Percentiles rank a stretch among this genome's conserved stretches.
These are phyloP conservation scores for Heliconius ismenius DNA, from an alignment of 2,888 invertebrate species.

Conservation along the genomic window DNA sequence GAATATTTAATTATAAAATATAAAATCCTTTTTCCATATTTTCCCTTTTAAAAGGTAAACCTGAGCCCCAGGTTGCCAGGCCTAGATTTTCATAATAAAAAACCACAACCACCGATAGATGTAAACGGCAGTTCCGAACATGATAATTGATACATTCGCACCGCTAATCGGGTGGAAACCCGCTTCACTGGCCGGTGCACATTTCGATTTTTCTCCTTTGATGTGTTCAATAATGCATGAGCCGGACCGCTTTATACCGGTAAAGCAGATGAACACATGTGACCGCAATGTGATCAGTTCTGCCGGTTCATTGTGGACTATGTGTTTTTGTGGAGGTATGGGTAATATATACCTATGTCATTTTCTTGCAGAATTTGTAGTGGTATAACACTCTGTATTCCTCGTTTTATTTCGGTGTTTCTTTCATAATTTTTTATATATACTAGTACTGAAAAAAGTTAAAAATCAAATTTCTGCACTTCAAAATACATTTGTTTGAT, in stretches of 20 bases:
- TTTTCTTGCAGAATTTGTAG: background rate
- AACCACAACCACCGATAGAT: conserved; percentile 19
- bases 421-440: background rate
- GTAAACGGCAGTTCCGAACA: conserved; percentile 41
- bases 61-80: background rate
- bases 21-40: background rate
- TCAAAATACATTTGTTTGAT: too few species aligned
- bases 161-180: conserved; percentile 76
- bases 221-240: conserved; percentile 81
- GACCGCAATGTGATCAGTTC: conserved; percentile 32
- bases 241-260: conserved; percentile 58
- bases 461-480: too few species aligned
- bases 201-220: conserved; percentile 82
- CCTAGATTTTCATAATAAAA: conserved; percentile 15
- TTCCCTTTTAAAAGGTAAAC: background rate
- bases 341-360: background rate
- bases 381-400: background rate
- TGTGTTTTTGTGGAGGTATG: background rate
- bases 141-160: conserved; percentile 75
- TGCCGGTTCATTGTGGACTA: conserved; percentile 19
- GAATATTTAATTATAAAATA: conserved; percentile 6
- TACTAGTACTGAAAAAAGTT: too few species aligned
- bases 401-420: background rate
- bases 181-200: conserved; percentile 76
- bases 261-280: conserved; percentile 44